Evolutionary conservation across 2,113 vertebrate genomes (phyloP).

Genomic region (Apodemus speciosus): DNA sequence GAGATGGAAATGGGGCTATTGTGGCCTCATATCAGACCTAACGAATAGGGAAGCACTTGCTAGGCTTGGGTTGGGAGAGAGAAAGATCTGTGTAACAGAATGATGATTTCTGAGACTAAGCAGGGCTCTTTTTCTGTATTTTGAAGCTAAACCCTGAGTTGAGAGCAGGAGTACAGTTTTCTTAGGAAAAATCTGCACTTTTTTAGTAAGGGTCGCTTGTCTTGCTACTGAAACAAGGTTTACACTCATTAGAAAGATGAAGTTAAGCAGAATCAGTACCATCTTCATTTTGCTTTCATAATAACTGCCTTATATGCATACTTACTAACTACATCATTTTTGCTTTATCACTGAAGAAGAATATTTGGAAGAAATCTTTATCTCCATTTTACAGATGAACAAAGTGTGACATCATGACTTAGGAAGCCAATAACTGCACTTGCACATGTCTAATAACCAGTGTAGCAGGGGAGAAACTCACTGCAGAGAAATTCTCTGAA

Average conservation of each 20-base stretch:
- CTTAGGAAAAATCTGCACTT: neutral
- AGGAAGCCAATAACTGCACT: neutral
- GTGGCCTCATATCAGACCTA: neutral
- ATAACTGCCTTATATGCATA: neutral
- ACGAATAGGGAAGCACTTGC: neutral
- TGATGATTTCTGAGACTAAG: neutral
- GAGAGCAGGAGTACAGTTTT: neutral
- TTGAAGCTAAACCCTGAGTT: neutral
- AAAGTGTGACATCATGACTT: neutral
- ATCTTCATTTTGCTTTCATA: neutral
- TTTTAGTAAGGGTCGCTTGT: neutral
- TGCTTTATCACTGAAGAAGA: neutral
- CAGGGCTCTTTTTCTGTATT: neutral
- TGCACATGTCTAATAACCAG: neutral
- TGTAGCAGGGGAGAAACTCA: neutral
- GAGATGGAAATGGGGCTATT: neutral
- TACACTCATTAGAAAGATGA: neutral
- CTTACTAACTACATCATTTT: neutral
- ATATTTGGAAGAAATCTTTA: neutral
- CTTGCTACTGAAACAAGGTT: too few relatives aligned
- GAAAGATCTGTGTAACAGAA: neutral
- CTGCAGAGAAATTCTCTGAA: neutral
- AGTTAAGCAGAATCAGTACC: neutral
- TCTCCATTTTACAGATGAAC: neutral
- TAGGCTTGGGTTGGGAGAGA: neutral